Percentiles rank a stretch among this genome's conserved stretches.
Conservation (phyloP, 2,888 invertebrate genomes). For the Diarsia brunnea region DNA sequence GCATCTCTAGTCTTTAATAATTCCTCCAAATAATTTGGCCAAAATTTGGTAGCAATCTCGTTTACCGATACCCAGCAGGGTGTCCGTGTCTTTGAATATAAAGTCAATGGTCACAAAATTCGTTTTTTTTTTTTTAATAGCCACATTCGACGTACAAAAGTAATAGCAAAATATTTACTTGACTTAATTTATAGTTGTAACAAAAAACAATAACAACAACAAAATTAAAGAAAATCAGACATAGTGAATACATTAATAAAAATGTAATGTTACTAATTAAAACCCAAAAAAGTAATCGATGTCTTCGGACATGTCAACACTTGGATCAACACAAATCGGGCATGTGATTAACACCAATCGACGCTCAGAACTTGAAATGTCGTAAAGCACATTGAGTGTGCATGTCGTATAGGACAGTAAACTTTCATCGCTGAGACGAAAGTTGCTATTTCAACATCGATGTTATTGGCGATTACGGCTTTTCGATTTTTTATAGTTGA, state of each 20-base stretch:
- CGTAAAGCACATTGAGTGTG: background rate
- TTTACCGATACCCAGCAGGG: too few species aligned
- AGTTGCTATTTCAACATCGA: background rate
- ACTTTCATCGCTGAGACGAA: background rate
- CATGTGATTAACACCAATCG: background rate
- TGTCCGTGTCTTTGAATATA: too few species aligned
- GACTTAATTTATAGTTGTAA: background rate
- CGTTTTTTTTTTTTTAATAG: too few species aligned
- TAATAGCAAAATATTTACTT: too few species aligned
- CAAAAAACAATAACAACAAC: background rate
- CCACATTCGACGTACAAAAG: too few species aligned
- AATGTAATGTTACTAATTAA: background rate
- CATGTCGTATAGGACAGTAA: background rate
- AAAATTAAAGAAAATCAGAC: background rate
- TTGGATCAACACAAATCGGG: background rate
- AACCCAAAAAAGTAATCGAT: background rate
- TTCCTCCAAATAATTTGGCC: too few species aligned
- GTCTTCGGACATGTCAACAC: background rate
- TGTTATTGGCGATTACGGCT: background rate
- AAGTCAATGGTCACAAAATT: too few species aligned
- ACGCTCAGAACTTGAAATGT: background rate
- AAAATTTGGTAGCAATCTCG: too few species aligned
- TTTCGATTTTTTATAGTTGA: background rate
- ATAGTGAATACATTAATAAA: background rate
- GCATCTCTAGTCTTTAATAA: too few species aligned